Base-by-base conservation (phyloP, 2,888 invertebrate species). In the Lepidochitona cinerea region DNA sequence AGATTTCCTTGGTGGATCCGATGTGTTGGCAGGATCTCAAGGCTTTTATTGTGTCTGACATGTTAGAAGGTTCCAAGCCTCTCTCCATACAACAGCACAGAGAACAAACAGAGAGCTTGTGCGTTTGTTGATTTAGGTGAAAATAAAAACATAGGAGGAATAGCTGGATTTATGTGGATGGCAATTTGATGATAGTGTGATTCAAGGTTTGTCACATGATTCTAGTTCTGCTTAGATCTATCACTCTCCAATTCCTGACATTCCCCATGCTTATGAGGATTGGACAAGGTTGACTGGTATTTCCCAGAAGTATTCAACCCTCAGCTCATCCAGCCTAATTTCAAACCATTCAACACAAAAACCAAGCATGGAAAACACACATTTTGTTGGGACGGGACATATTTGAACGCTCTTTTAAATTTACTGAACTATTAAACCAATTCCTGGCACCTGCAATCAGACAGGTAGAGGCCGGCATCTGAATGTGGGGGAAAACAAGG, bases 71-170 rank as follows among this genome's bases (percentile, higher is more conserved):
- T n/a, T n/a, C n/a, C 26, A 37, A 18, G 35, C 35, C 9, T 35
- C 2, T 35, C 66, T 66, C 66, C 35, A 32, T 32, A 29, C 32
- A 14, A 23, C 23, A 14, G 59, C 23, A 66, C 37, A 18, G 37
- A 66, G 26, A 26, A 35, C 66, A 66, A 66, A 66, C 37, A 66
- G n/a, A 9, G 35, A 66, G 35, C 66, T 66, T 66, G 66, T 35
- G 66, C 66, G 37, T 66, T 66, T 66, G 66, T 66, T 66, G 29
- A 36, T 37, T 37, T 37, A 66, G 66, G 66, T 36, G 18, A 37
- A 66, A 66, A 66, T 37, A 35, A 66, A 66, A 66, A 66, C 66
- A 66, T 66, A 36, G n/a, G 66, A 66, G 36, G 37, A 66, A 66
- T 66, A 66, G 36, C 66, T 66, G n/a, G 14, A 18, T n/a, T 23